phyloP scores from a whole-genome alignment of 2,113 vertebrate species.

The Aegithalos caudatus region DNA sequence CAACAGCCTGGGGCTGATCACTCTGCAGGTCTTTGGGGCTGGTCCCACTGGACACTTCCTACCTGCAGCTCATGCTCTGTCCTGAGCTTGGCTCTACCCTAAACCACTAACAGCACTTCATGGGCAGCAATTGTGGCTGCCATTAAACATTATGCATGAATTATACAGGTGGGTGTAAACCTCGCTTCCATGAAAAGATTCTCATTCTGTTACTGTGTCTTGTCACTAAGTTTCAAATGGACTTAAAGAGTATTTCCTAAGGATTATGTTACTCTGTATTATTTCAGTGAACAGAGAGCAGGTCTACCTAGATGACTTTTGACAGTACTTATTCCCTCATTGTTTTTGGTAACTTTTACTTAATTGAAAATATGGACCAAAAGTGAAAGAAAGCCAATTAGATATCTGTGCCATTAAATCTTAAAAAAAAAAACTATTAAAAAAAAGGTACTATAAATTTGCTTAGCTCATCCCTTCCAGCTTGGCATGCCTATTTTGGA shows the following conservation, averaged over 20 bases:
- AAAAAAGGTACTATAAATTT: background rate
- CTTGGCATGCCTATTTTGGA: background rate
- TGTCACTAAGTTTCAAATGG: background rate
- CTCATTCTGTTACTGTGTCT: background rate
- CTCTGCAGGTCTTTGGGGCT: background rate
- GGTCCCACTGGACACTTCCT: background rate
- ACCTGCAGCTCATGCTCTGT: background rate
- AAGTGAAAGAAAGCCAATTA: slow-evolving; percentile 8
- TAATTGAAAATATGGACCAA: background rate
- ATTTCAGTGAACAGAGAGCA: background rate
- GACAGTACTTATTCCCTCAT: background rate
- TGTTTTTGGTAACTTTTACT: background rate
- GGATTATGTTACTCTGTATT: background rate
- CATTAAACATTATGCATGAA: background rate
- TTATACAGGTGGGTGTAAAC: background rate
- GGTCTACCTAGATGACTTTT: background rate
- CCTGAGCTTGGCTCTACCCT: background rate
- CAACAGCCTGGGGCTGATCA: background rate
- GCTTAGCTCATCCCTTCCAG: background rate
- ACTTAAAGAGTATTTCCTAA: background rate
- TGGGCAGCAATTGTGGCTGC: background rate
- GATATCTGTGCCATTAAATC: background rate
- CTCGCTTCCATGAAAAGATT: background rate
- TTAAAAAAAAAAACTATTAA: background rate
- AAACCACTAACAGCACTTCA: background rate